These are phyloP conservation scores for Halcyon malimbica DNA, from an alignment of 2,113 vertebrate species.

Conservation along the genomic window DNA sequence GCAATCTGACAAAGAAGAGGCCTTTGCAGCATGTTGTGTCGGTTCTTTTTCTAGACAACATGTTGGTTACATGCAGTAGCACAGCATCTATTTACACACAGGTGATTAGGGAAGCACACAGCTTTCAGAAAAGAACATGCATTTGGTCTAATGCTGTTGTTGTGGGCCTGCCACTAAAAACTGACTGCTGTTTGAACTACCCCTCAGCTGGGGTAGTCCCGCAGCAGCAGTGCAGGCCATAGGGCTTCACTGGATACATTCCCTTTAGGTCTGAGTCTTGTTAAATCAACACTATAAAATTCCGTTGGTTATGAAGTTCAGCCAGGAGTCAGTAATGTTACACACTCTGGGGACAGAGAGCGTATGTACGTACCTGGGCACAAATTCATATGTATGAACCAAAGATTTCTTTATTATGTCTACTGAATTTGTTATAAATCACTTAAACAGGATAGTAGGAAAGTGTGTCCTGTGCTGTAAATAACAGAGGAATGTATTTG, in stretches of 20 bases:
- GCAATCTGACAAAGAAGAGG: background rate
- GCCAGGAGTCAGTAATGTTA: background rate
- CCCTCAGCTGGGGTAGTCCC: background rate
- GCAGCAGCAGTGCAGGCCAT: background rate
- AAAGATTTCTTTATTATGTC: background rate
- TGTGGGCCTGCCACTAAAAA: background rate
- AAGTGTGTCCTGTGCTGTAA: background rate
- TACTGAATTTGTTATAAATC: background rate
- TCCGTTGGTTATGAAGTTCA: background rate
- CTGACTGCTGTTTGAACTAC: slow-evolving; percentile 13
- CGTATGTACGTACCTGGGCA: background rate
- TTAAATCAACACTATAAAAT: background rate
- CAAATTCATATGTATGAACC: background rate
- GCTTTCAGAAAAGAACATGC: slow-evolving; percentile 3
- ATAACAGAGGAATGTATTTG: background rate
- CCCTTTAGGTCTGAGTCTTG: background rate
- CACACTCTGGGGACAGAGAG: background rate
- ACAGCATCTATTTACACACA: slow-evolving; percentile 35
- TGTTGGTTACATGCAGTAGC: background rate
- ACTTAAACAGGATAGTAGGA: background rate
- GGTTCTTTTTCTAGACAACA: slow-evolving; percentile 34
- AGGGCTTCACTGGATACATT: background rate
- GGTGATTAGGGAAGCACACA: background rate
- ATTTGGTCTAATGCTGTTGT: background rate
- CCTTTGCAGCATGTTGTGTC: slow-evolving; percentile 29